Percentiles rank a stretch among this genome's conserved stretches.
Conservation (phyloP, 2,113 vertebrate species). For the Columba livia region DNA sequence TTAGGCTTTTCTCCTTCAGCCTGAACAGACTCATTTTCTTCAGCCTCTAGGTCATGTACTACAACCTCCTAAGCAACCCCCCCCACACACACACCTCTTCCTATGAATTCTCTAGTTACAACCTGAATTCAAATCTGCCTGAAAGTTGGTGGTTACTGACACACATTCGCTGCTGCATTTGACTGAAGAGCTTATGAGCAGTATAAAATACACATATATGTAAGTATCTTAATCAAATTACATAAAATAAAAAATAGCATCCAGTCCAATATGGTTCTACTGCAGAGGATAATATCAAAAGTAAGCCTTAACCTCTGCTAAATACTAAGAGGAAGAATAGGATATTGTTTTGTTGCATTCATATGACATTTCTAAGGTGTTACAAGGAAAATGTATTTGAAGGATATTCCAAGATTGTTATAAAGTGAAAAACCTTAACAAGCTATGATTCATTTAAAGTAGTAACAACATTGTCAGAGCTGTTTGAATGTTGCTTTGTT, state of each 20-base stretch:
- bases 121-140: neutral
- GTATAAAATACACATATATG: too few species aligned
- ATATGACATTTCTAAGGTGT: neutral
- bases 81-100: fast-evolving
- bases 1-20: neutral
- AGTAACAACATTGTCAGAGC: neutral
- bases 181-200: neutral
- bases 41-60: neutral
- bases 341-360: neutral
- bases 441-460: neutral
- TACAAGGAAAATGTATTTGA: neutral
- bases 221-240: neutral
- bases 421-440: neutral
- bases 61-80: neutral
- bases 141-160: neutral
- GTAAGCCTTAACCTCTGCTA: neutral
- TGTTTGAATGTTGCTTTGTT: neutral
- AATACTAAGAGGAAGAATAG: neutral
- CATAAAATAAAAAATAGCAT: neutral
- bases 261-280: neutral
- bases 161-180: neutral
- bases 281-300: neutral
- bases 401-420: neutral
- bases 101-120: neutral
- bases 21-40: neutral